Evolutionary conservation across 2,888 invertebrate genomes (phyloP).

Genomic region (Pyrrhosoma nymphula): DNA sequence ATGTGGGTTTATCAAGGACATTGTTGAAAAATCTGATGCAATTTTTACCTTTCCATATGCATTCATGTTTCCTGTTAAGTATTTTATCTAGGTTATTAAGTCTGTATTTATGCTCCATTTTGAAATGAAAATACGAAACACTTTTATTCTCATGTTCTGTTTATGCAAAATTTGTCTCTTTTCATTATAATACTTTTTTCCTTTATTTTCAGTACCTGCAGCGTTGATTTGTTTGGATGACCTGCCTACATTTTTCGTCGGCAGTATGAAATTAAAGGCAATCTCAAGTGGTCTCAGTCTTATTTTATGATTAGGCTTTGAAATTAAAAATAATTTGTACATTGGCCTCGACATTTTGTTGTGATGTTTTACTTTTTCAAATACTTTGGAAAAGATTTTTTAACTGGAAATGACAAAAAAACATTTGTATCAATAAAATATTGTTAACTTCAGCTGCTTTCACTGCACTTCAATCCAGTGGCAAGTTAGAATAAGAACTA

Average conservation of each 20-base stretch:
- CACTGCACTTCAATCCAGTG: not conserved
- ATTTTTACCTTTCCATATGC: no score
- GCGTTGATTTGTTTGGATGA: conserved; percentile 60
- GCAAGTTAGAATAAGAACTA: not conserved
- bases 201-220: conserved; percentile 57
- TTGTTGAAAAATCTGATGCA: no score
- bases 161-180: no score
- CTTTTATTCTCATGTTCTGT: no score
- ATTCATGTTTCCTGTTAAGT: no score
- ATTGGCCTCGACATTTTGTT: conserved; percentile 43
- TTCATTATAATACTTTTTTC: not conserved
- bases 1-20: no score
- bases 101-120: no score
- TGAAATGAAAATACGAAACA: no score
- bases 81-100: no score
- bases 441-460: conserved; percentile 41
- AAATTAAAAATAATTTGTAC: conserved; percentile 51
- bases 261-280: conserved; percentile 49
- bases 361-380: conserved; percentile 42
- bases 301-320: conserved; percentile 56
- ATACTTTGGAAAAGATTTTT: not conserved
- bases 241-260: conserved; percentile 65
- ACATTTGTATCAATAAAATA: not conserved
- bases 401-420: conserved; percentile 10
- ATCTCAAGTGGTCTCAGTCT: conserved; percentile 62